phyloP scores from a whole-genome alignment of 2,888 invertebrate species.

The Furcula furcula region DNA sequence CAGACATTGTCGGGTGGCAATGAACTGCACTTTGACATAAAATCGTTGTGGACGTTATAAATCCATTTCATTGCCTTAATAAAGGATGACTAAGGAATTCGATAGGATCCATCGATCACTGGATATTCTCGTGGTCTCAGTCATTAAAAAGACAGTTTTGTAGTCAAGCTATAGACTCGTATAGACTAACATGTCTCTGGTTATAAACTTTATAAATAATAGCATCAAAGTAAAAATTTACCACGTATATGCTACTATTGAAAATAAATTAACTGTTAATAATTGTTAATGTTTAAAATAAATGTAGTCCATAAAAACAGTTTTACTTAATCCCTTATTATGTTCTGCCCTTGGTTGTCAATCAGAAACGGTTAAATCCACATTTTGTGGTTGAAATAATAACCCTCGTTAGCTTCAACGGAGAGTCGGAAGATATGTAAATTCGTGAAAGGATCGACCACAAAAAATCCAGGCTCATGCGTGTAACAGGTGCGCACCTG shows the following conservation, averaged over 20 bases:
- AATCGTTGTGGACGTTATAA: constrained; percentile 75
- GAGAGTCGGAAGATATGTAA: constrained; percentile 73
- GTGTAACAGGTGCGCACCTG: constrained; percentile 71
- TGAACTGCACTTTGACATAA: constrained; percentile 82
- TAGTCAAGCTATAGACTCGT: no score
- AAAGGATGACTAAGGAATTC: constrained; percentile 73
- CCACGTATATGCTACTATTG: no score
- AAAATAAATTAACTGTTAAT: constrained; percentile 55
- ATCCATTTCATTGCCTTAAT: constrained; percentile 79
- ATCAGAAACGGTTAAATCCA: constrained; percentile 64
- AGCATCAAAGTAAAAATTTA: no score
- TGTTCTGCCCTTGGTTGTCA: constrained; percentile 58
- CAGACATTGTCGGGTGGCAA: constrained; percentile 76
- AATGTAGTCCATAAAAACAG: constrained; percentile 42
- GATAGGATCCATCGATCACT: constrained; percentile 69
- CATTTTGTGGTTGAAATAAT: constrained; percentile 77
- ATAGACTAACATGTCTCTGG: no score
- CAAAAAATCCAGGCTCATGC: constrained; percentile 67
- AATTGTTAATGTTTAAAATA: constrained; percentile 65
- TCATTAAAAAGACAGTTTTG: no score
- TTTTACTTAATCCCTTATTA: constrained; percentile 55
- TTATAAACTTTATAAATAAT: no score
- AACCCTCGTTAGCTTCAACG: constrained; percentile 69
- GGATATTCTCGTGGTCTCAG: constrained; percentile 55
- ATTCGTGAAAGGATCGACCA: constrained; percentile 65